Evolutionary conservation across 2,888 invertebrate species (phyloP).

Genomic region (Atrina japonica): DNA sequence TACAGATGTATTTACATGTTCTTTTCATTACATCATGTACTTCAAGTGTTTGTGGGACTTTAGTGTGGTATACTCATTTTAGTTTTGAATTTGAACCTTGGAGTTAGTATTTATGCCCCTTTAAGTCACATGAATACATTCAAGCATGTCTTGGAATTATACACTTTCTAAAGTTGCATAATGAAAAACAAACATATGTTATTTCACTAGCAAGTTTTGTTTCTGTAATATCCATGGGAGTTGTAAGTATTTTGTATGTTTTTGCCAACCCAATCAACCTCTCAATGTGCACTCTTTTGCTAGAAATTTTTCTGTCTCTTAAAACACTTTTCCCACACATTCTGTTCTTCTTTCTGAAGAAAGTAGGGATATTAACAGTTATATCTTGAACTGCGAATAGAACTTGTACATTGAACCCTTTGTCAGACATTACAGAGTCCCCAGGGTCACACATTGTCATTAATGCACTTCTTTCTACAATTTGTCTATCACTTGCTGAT

Average conservation of each 20-base stretch:
- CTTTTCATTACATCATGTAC: too few species aligned
- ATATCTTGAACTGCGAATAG: conserved; percentile 46
- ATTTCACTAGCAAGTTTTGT: conserved; percentile 46
- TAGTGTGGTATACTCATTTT: too few species aligned
- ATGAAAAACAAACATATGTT: conserved; percentile 46
- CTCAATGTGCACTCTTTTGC: conserved; percentile 51
- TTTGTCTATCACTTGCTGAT: conserved; percentile 58
- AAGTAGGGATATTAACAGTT: conserved; percentile 49
- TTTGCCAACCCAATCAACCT: conserved; percentile 51
- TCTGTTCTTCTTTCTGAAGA: conserved; percentile 54
- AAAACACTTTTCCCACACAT: conserved; percentile 37
- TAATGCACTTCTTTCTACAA: conserved; percentile 42
- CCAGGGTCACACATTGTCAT: conserved; percentile 47
- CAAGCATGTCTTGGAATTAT: conserved; percentile 43
- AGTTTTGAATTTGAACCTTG: too few species aligned
- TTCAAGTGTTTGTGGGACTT: too few species aligned
- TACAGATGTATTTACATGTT: too few species aligned
- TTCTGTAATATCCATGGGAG: conserved; percentile 45
- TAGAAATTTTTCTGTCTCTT: too few species aligned
- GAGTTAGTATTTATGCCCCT: too few species aligned
- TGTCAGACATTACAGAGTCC: conserved; percentile 51
- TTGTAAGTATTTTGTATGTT: conserved; percentile 48
- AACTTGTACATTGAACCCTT: conserved; percentile 53
- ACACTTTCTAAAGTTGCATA: conserved; percentile 44
- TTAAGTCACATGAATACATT: too few species aligned